Conservation (phyloP, 2,888 invertebrate genomes). For the Adelognathus sp. region DNA sequence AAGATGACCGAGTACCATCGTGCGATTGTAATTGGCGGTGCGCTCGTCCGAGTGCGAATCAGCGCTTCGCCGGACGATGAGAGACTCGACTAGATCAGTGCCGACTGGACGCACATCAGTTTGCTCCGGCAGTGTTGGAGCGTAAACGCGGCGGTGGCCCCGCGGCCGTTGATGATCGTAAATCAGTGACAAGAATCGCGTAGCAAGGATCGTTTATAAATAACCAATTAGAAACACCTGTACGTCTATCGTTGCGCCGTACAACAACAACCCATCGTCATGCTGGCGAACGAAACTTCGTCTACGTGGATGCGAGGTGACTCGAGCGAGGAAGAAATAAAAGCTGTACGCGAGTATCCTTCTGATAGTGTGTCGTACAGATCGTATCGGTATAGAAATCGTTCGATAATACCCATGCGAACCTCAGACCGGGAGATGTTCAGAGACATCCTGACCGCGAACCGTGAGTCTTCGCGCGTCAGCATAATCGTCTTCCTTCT, state of each 20-base stretch:
- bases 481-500: constrained; percentile 50
- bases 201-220: constrained; percentile 77
- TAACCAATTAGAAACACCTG: constrained; percentile 80
- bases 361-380: constrained; percentile 41
- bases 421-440: neutral
- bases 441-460: constrained; percentile 72
- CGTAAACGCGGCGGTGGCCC: constrained; percentile 49
- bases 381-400: neutral
- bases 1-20: constrained; percentile 67
- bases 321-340: constrained; percentile 51
- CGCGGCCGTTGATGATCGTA: constrained; percentile 58
- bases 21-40: constrained; percentile 70
- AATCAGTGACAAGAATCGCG: constrained; percentile 62
- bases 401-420: neutral
- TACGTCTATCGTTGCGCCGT: constrained; percentile 59
- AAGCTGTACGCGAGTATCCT: constrained; percentile 33
- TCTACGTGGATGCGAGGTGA: constrained; percentile 17
- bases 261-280: constrained; percentile 47
- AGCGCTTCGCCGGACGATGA: constrained; percentile 14
- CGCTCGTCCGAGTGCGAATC: constrained; percentile 36
- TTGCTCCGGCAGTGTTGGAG: constrained; percentile 15
- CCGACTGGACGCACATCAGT: neutral
- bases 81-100: neutral
- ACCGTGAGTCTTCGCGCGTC: constrained; percentile 65
- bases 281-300: constrained; percentile 17